Evolutionary conservation across 2,113 vertebrate genomes (phyloP).

Genomic region (Pontoporia blainvillei): DNA sequence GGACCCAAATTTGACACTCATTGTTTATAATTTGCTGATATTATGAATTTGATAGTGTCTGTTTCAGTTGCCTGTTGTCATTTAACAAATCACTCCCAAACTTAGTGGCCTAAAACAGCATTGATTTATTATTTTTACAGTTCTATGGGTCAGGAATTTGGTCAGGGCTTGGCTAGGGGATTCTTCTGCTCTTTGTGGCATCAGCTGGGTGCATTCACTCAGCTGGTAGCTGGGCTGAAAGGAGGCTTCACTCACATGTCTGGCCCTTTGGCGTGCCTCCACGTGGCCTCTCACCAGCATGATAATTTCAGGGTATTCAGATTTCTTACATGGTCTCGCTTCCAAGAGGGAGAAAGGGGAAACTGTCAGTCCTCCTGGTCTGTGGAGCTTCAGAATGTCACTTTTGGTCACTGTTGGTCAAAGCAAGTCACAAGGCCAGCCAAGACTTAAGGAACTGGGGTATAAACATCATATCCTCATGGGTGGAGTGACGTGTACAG

Average conservation of each 20-base stretch:
- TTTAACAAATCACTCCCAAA: neutral
- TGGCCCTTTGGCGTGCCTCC: neutral
- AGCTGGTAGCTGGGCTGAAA: neutral
- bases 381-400: neutral
- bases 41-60: neutral
- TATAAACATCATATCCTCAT: neutral
- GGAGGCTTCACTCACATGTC: neutral
- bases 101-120: neutral
- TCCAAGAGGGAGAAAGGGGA: neutral
- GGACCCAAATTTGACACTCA: neutral
- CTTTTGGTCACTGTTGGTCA: neutral
- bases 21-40: conserved; percentile 18
- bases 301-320: neutral
- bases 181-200: neutral
- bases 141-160: neutral
- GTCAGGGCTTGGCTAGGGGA: neutral
- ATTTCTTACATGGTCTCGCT: neutral
- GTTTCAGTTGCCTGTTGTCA: neutral
- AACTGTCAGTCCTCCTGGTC: neutral
- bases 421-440: neutral
- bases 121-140: neutral
- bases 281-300: neutral
- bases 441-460: neutral
- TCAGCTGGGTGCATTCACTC: neutral
- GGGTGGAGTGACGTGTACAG: neutral